phyloP scores from a whole-genome alignment of 2,888 invertebrate species.

The Troides oblongomaculatus region DNA sequence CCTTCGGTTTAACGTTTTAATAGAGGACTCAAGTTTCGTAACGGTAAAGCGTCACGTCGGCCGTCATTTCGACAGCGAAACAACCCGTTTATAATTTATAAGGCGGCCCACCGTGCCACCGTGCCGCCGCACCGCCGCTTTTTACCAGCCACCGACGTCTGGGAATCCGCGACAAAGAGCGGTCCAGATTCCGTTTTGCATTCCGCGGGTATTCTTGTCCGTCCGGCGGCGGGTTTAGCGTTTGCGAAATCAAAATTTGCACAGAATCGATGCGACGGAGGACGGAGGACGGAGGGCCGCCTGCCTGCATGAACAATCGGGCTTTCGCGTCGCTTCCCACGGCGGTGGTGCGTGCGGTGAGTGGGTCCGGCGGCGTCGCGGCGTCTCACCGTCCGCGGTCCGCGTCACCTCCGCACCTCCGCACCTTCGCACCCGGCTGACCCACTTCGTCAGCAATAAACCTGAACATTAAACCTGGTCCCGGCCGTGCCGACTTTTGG shows the following conservation, averaged over 20 bases:
- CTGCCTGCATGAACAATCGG: slow-evolving; percentile 39
- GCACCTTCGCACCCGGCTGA: slow-evolving; percentile 37
- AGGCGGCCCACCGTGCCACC: slow-evolving; percentile 40
- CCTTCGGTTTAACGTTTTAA: slow-evolving; percentile 56
- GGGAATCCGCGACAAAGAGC: slow-evolving; percentile 77
- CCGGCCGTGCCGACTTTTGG: slow-evolving; percentile 57
- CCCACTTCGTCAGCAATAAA: slow-evolving; percentile 69
- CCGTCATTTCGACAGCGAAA: slow-evolving; percentile 58
- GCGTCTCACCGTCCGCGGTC: slow-evolving; percentile 31
- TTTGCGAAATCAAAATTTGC: slow-evolving; percentile 56
- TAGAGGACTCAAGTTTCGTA: slow-evolving; percentile 54
- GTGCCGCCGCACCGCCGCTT: slow-evolving; percentile 64
- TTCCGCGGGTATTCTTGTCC: slow-evolving; percentile 65
- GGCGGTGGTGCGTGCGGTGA: background rate
- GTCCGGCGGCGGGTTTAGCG: slow-evolving; percentile 56
- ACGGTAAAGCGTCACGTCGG: slow-evolving; percentile 63
- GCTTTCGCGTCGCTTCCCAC: slow-evolving; percentile 35
- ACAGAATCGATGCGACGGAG: slow-evolving; percentile 53
- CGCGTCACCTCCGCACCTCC: background rate
- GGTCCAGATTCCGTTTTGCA: slow-evolving; percentile 73
- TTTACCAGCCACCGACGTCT: slow-evolving; percentile 70
- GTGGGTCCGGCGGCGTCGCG: slow-evolving; percentile 30
- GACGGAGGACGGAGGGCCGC: slow-evolving; percentile 36
- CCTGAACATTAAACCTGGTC: slow-evolving; percentile 63
- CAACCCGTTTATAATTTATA: slow-evolving; percentile 67